Base-by-base conservation (phyloP, 2,797 vertebrate genomes). In the Myotis pilosus region DNA sequence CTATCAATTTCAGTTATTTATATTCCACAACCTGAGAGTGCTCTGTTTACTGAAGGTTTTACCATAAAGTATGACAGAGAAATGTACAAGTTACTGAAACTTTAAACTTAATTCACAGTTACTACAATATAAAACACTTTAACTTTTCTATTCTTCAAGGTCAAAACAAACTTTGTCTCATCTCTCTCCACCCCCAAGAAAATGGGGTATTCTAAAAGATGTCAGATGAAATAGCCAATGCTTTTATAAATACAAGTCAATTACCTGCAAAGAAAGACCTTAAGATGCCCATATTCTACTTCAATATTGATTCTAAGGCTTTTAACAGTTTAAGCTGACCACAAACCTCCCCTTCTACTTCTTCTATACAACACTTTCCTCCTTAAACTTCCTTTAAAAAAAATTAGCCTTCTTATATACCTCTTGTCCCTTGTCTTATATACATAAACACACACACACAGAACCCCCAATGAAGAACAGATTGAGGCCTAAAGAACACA, bases 261-360 rank as follows among this genome's bases (percentile, higher is more conserved):
- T 92, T 68, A 10, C 79, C 76, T 81, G 53, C 84, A 94, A 93
- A 95, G 57, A 92, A 87, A 95, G 11, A 93, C 30, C 60, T 33
- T 30, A 87, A 92, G 11, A 60, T 41, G 64, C 13, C 71, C 87
- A 80, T 38, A 95, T 66, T 91, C 88, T 89, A 93, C 66, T 87
- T 94, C 30, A 66, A 20, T 86, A 83, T 88, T 91, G 92, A 96
- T 92, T 64, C 36, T 15, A 74, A 60, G n/a, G 53, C 93, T 96
- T 94, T 95, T 95, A 96, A 90, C 84, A 90, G 80, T 95, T 95
- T 96, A 96, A 95, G 83, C 55, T 95, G 81, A 96, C 95, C 96
- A 95, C 93, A 96, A 94, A 84, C 12, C 86, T 95, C 74, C 79
- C 80, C 62, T 38, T 78, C 76, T 38, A 86, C 49, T 82, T 91